Conservation (phyloP, 2,888 invertebrate genomes). For the Bombylius major region DNA sequence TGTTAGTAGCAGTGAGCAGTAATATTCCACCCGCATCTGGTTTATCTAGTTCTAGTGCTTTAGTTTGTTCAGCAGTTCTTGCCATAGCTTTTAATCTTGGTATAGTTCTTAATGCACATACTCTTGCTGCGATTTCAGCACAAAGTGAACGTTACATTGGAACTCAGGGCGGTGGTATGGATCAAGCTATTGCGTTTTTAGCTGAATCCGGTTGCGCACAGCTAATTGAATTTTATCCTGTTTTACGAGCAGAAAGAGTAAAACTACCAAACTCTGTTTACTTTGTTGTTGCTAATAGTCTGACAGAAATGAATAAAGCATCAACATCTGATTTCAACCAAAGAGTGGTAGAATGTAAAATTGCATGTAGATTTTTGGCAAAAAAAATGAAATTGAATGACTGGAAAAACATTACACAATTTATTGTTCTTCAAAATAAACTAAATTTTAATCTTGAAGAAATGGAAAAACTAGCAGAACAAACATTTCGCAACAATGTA, state of each 20-base stretch:
- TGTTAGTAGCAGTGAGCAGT: constrained; percentile 67
- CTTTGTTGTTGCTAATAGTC: constrained; percentile 89
- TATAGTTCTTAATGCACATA: constrained; percentile 35
- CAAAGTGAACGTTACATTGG: constrained; percentile 88
- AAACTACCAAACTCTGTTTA: constrained; percentile 65
- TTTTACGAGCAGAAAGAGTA: constrained; percentile 59
- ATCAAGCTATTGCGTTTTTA: constrained; percentile 94
- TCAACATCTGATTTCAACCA: constrained; percentile 84
- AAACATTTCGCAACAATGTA: constrained; percentile 48
- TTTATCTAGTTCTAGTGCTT: constrained; percentile 91
- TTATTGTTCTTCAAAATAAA: constrained; percentile 62
- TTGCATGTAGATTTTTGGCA: constrained; percentile 73
- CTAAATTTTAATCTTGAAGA: constrained; percentile 50
- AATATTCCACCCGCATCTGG: constrained; percentile 88
- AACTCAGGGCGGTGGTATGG: constrained; percentile 99
- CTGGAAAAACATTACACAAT: constrained; percentile 51
- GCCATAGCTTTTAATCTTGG: constrained; percentile 39
- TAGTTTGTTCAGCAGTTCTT: constrained; percentile 87
- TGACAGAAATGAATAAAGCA: constrained; percentile 85
- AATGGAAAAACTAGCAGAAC: constrained; percentile 55
- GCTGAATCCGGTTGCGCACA: constrained; percentile 77
- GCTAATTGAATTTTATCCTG: constrained; percentile 85
- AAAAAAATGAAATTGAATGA: constrained; percentile 44
- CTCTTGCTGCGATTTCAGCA: constrained; percentile 77
- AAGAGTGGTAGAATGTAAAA: constrained; percentile 85